Conservation (phyloP, 2,113 vertebrate species). For the Ptilorrhoa leucosticta region DNA sequence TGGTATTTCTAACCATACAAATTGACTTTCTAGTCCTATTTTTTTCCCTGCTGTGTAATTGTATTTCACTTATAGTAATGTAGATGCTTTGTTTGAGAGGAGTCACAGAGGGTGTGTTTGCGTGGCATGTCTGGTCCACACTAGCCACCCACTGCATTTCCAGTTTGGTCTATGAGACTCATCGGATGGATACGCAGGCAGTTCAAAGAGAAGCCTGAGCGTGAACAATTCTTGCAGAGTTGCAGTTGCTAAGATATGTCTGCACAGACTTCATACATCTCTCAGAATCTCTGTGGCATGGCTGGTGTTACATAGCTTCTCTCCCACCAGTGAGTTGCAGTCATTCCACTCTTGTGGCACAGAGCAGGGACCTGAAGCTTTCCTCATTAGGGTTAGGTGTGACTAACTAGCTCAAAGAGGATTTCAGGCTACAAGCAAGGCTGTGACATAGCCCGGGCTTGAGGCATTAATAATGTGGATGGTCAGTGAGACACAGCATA, state of each 20-base stretch:
- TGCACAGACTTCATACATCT: neutral
- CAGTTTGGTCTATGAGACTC: neutral
- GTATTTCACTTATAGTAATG: neutral
- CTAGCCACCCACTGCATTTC: neutral
- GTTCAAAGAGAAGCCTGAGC: neutral
- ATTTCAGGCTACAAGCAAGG: neutral
- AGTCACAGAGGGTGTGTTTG: neutral
- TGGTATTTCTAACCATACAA: neutral
- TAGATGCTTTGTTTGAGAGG: neutral
- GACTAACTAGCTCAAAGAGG: neutral
- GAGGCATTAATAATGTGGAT: neutral
- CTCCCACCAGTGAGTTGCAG: neutral
- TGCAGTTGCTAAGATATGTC: neutral
- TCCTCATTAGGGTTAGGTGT: neutral
- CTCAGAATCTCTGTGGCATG: neutral
- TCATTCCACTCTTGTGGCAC: neutral
- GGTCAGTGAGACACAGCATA: neutral
- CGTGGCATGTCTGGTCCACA: neutral
- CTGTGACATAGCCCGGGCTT: neutral
- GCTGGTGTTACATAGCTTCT: neutral
- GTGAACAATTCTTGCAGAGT: neutral
- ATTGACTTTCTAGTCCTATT: neutral
- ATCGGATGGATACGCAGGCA: neutral
- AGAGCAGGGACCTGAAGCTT: neutral
- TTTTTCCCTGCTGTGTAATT: accelerated